phyloP scores from a whole-genome alignment of 2,888 invertebrate species.

The Coremacera marginata region DNA sequence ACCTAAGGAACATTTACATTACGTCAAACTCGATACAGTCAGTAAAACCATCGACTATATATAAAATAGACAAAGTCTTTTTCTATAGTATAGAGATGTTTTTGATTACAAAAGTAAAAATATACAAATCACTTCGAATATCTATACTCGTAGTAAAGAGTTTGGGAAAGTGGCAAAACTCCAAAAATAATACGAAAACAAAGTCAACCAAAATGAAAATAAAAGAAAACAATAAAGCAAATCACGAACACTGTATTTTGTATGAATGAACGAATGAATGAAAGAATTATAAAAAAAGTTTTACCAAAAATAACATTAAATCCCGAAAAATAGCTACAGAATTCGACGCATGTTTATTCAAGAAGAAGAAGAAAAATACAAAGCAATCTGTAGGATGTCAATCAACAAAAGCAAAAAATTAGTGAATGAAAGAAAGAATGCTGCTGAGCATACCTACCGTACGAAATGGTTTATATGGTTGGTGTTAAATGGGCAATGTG shows the following conservation, averaged over 20 bases:
- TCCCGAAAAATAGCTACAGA: not conserved
- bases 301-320: constrained; percentile 2
- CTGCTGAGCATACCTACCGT: too few species aligned
- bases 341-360: not conserved
- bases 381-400: constrained; percentile 60
- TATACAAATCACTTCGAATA: not conserved
- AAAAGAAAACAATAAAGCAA: constrained; percentile 10
- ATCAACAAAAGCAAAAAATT: constrained; percentile 58
- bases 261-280: constrained; percentile 11
- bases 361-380: not conserved
- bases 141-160: not conserved
- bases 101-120: not conserved
- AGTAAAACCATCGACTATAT: too few species aligned
- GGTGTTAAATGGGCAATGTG: not conserved
- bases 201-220: not conserved
- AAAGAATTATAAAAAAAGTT: not conserved
- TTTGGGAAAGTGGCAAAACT: not conserved
- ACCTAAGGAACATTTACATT: too few species aligned
- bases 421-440: constrained; percentile 24
- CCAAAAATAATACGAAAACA: constrained; percentile 12
- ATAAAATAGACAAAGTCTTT: too few species aligned
- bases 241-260: not conserved
- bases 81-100: not conserved
- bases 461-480: too few species aligned
- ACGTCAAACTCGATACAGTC: too few species aligned